Evolutionary conservation across 2,888 invertebrate species (phyloP), one percentile per base, ranked within the genome.

Genomic region (Nemoura dubitans): DNA sequence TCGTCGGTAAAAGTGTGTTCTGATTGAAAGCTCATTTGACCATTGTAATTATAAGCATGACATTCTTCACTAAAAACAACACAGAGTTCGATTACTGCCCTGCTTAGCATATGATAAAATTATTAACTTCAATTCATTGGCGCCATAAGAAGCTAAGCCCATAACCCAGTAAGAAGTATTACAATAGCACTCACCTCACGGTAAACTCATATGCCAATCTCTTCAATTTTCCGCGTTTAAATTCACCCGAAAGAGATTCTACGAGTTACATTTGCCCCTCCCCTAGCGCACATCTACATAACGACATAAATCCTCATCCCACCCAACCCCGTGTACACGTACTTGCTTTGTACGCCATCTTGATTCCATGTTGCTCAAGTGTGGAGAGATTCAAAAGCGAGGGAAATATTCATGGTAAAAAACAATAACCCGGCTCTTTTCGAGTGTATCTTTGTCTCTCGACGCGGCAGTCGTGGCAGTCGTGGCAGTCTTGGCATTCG

Each of bases 141-240:
- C 59, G 59, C 59, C 59, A 21, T 59, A 21, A 7, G 21, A 7
- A n/a, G n/a, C 6, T 59, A 59, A 14, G 1, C 59, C 21, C 14
- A 59, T 59, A 59, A n/a, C n/a, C n/a, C n/a, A 6, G 27, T 80
- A 80, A 14, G 16, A 27, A 80, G 10, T 30, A 3, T n/a, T 14
- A 28, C 81, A 81, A 81, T 81, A 29, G 81, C 27, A 81, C 30
- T 28, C 81, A 30, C 14, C 59, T 7, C 2, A 10, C 59, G 59
- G 59, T 59, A 59, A 59, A 59, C 59, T 3, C 21, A 59, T 21
- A 59, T 59, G 16, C 25, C 43, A 84, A 84, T 84, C 84, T 84
- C 76, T 84, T 76, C 28, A 84, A 84, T 84, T 84, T 28, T 84
- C 43, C 84, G 76, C 84, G 84, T 84, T 83, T 84, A 84, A 84